Evolutionary conservation across 2,797 vertebrate genomes (phyloP), one percentile per base, ranked within the genome.

Genomic region (Taeniopygia guttata): DNA sequence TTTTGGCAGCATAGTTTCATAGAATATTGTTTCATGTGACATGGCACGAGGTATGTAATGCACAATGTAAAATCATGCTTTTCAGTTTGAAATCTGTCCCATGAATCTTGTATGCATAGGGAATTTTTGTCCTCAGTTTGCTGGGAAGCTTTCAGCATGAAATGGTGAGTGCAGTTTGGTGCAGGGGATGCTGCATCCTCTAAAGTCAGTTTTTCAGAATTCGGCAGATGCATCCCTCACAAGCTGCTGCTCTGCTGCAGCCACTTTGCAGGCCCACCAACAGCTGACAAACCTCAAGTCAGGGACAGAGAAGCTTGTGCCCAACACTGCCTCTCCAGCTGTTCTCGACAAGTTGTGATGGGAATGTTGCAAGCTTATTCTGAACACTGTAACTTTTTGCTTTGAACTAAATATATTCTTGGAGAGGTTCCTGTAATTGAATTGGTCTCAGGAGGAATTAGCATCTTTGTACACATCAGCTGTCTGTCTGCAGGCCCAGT

Each of bases 231-330:
- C 12, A 13, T 75, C n/a, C 4, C 43, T 62, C 26, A 30, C 4
- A 10, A 43, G 51, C 3, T 46, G 40, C 79, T 81, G 76, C 16
- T 64, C 56, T 42, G 36, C 75, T 58, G 29, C 60, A 43, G 58
- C 12, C 66, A 32, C 70, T 27, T 34, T 54, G 54, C 67, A 93
- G 86, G 52, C 64, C 38, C 58, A 79, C 27, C 82, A 36, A n/a
- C 29, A 77, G 58, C 82, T 85, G 87, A 69, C 49, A 89, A 84
- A 78, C 73, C 59, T 84, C 51, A 62, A 63, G 63, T 68, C 56
- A 58, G 23, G 74, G 48, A 45, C 12, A 40, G 40, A 69, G 36
- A 38, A 29, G 18, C 51, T 46, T 38, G 42, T n/a, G 38, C 68
- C 49, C 82, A 52, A 4, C 30, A 9, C 45, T 63, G 55, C 55